Percentiles rank a stretch among this genome's conserved stretches.
Conservation (phyloP, 2,797 vertebrate species). For the Leucoraja ocellata region DNA sequence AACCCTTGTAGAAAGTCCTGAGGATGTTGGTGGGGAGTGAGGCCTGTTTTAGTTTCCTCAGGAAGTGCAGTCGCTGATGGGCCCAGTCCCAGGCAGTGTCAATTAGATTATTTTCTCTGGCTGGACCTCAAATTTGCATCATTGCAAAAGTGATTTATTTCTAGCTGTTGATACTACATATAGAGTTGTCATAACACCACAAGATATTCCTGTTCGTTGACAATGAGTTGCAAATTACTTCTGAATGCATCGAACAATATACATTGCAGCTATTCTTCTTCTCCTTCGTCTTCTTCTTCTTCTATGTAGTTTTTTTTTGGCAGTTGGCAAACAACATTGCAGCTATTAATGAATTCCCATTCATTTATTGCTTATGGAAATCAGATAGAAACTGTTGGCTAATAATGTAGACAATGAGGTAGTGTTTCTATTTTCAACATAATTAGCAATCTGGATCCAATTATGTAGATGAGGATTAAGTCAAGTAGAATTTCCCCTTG, state of each 20-base stretch:
- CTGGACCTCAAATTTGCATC: neutral
- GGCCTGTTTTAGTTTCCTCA: no score
- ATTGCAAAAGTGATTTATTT: neutral
- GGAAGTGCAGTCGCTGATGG: no score
- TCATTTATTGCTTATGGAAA: neutral
- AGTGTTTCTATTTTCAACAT: neutral
- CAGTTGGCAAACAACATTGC: no score
- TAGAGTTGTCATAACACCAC: neutral
- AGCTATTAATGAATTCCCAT: neutral
- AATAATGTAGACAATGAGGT: neutral
- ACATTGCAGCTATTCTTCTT: neutral
- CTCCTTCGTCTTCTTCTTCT: no score
- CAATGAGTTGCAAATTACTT: neutral
- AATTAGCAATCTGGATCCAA: neutral
- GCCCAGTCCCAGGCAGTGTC: neutral
- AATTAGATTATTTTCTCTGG: neutral
- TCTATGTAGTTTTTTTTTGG: no score
- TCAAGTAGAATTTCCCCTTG: neutral
- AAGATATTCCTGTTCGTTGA: no score
- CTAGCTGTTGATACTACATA: neutral
- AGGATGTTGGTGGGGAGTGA: no score
- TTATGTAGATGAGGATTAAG: neutral
- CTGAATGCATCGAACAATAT: neutral
- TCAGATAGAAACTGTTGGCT: neutral
- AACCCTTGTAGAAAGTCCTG: no score